Evolutionary conservation across 2,113 vertebrate genomes (phyloP).

Genomic region (Gasterosteus aculeatus): DNA sequence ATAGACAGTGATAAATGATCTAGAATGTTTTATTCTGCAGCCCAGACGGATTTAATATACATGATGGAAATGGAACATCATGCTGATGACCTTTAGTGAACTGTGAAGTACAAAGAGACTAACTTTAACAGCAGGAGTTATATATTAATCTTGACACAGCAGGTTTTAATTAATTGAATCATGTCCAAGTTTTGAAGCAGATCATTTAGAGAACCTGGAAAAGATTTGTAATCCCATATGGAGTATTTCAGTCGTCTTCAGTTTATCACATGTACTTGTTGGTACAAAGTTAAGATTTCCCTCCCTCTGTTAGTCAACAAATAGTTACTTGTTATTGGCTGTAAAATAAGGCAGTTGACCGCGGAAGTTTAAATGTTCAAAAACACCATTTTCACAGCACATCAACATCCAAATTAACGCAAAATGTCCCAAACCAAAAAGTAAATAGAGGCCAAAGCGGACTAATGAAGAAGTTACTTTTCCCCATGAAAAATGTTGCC

Average conservation of each 20-base stretch:
- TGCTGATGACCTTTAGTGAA: slow-evolving; percentile 22
- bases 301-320: not conserved
- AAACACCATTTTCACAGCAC: slow-evolving; percentile 58
- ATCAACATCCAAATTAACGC: slow-evolving; percentile 46
- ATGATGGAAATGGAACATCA: not conserved
- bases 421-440: slow-evolving; percentile 23
- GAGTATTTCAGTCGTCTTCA: not conserved
- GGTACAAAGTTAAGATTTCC: slow-evolving; percentile 16
- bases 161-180: not conserved
- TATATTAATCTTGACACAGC: not conserved
- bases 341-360: slow-evolving; percentile 55
- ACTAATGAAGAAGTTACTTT: not conserved
- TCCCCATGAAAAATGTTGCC: slow-evolving; percentile 18
- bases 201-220: not conserved
- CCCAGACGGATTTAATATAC: slow-evolving; percentile 13
- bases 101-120: slow-evolving; percentile 17
- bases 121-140: not conserved
- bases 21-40: slow-evolving; percentile 66
- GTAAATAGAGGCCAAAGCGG: slow-evolving; percentile 20
- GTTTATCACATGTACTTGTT: slow-evolving; percentile 6
- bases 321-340: slow-evolving; percentile 28
- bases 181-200: not conserved
- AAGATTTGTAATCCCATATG: not conserved
- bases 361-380: slow-evolving; percentile 33
- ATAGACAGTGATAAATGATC: slow-evolving; percentile 4